Conservation (phyloP, 2,797 vertebrate genomes). For the Chaunax sp. region DNA sequence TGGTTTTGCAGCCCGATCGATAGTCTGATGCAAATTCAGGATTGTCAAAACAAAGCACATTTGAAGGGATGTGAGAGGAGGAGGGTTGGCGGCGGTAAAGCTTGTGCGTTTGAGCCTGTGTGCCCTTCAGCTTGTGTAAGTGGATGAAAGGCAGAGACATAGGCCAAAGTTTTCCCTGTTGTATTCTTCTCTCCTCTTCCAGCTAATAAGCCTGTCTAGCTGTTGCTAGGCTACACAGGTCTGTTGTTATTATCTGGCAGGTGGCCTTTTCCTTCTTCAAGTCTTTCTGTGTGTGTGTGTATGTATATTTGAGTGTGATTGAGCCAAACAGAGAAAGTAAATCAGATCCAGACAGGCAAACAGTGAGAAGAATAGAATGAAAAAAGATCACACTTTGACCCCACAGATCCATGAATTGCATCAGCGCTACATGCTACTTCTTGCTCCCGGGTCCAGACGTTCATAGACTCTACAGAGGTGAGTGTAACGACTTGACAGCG, state of each 20-base stretch:
- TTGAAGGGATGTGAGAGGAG: constrained; percentile 24
- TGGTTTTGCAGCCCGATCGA: constrained; percentile 61
- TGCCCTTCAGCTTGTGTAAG: constrained; percentile 46
- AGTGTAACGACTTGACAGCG: not conserved
- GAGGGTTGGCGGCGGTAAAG: constrained; percentile 33
- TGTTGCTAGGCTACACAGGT: constrained; percentile 84
- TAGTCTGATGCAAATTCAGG: constrained; percentile 51
- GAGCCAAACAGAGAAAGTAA: constrained; percentile 3
- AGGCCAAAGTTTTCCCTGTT: constrained; percentile 69
- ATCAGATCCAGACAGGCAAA: constrained; percentile 3
- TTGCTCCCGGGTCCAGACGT: not conserved
- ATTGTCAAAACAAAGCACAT: constrained; percentile 42
- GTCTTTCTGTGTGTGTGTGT: constrained; percentile 13
- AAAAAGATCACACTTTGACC: constrained; percentile 8
- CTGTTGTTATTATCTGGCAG: constrained; percentile 73
- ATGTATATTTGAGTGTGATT: constrained; percentile 1
- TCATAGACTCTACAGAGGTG: not conserved
- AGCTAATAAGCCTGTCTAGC: constrained; percentile 74
- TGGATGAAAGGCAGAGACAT: constrained; percentile 57
- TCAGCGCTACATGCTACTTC: not conserved
- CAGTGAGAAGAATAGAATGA: constrained; percentile 19
- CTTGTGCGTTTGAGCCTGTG: constrained; percentile 30
- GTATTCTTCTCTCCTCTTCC: constrained; percentile 57
- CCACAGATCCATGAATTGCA: not conserved
- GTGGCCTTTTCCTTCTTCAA: constrained; percentile 74